Percentiles rank a stretch among this genome's conserved stretches.
phyloP scores from a whole-genome alignment of 2,888 invertebrate species.

The Zootermopsis nevadensis region DNA sequence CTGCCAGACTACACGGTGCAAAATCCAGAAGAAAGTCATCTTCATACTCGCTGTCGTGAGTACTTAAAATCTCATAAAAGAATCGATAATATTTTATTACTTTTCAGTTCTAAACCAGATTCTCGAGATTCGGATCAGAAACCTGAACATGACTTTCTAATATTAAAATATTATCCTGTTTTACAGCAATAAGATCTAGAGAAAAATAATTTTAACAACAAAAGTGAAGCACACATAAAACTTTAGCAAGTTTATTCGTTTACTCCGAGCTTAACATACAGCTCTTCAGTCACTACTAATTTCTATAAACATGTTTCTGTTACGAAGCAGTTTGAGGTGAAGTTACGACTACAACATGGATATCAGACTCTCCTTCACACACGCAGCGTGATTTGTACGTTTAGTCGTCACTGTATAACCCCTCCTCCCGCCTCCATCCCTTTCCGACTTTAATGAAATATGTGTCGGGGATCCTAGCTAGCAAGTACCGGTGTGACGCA shows the following conservation, averaged over 20 bases:
- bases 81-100: not conserved
- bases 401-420: not conserved
- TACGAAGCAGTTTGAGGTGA: not conserved
- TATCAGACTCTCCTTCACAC: not conserved
- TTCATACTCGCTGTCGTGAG: too few species aligned
- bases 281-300: not conserved
- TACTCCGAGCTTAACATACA: not conserved
- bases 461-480: not conserved
- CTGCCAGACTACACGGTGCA: too few species aligned
- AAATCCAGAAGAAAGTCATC: too few species aligned
- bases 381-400: not conserved
- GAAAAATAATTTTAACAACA: not conserved
- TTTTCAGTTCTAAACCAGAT: not conserved
- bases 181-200: not conserved
- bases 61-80: too few species aligned
- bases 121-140: not conserved
- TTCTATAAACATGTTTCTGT: not conserved
- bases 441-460: constrained; percentile 21
- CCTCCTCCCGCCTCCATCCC: not conserved
- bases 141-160: not conserved
- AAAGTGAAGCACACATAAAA: not conserved
- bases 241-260: not conserved
- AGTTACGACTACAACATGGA: not conserved
- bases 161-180: not conserved
- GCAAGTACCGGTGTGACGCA: not conserved